Conservation (phyloP, 2,797 vertebrate species). For the Picus viridis region DNA sequence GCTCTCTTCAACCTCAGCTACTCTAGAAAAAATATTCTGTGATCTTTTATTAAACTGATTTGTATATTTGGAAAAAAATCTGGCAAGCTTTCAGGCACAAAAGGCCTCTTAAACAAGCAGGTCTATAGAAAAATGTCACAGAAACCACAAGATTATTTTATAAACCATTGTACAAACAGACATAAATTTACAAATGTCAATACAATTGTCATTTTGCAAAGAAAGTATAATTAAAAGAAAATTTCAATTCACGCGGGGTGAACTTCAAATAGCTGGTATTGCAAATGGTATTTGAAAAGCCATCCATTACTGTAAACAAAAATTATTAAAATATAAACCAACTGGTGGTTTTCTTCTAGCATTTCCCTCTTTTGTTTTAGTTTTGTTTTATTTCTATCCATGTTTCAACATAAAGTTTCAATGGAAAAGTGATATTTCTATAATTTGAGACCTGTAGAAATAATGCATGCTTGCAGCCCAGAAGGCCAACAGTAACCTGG, state of each 20-base stretch:
- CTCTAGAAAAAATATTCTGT: neutral
- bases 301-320: neutral
- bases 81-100: neutral
- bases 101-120: neutral
- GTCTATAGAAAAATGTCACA: neutral
- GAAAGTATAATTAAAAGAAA: neutral
- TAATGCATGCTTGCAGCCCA: no score
- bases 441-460: neutral
- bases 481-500: no score
- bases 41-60: neutral
- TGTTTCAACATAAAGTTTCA: neutral
- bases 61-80: neutral
- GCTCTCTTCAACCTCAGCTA: neutral
- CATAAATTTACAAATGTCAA: slow-evolving; percentile 19
- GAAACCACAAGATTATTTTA: neutral
- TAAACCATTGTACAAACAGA: neutral
- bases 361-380: neutral
- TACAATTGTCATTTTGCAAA: neutral
- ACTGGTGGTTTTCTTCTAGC: neutral
- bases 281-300: slow-evolving; percentile 1
- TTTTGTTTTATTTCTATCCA: neutral
- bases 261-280: neutral
- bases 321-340: neutral
- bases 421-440: neutral
- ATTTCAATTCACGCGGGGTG: neutral